Evolutionary conservation across 2,113 vertebrate genomes (phyloP).

Genomic region (Ancistrus triradiatus): DNA sequence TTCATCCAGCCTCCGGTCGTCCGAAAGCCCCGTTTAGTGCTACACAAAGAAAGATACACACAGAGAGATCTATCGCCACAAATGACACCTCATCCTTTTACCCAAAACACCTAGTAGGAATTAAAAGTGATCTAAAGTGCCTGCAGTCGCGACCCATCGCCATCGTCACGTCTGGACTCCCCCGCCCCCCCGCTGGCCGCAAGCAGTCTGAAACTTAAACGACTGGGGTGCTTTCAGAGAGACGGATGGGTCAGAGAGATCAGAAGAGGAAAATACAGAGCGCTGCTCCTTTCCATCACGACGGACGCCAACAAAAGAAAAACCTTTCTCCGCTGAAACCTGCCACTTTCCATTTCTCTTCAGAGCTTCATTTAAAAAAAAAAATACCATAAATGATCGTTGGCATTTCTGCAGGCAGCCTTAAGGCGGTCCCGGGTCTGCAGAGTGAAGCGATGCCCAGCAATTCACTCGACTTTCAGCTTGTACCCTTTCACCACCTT

Average conservation of each 20-base stretch:
- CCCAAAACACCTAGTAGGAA: neutral
- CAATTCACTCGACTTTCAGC: neutral
- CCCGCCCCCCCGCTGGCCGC: neutral
- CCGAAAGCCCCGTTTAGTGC: too few species aligned
- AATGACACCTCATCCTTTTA: conserved; percentile 9
- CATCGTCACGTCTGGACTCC: conserved; percentile 34
- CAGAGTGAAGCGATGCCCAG: conserved; percentile 1
- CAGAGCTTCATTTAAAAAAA: neutral
- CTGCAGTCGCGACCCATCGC: conserved; percentile 33
- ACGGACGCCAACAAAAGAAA: neutral
- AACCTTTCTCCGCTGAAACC: neutral
- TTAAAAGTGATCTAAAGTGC: conserved; percentile 18
- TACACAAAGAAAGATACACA: too few species aligned
- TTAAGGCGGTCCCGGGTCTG: conserved; percentile 7
- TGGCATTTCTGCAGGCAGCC: conserved; percentile 13
- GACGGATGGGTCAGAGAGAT: conserved; percentile 22
- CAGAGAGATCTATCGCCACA: conserved; percentile 15
- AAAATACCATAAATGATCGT: conserved; percentile 29
- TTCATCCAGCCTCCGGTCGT: too few species aligned
- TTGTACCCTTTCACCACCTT: neutral
- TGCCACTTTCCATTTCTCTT: neutral
- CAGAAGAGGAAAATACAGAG: conserved; percentile 1
- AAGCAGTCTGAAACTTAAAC: conserved; percentile 21
- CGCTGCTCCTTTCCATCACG: conserved; percentile 4
- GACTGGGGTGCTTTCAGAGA: neutral